Conservation (phyloP, 2,113 vertebrate genomes). For the Lampris incognitus region DNA sequence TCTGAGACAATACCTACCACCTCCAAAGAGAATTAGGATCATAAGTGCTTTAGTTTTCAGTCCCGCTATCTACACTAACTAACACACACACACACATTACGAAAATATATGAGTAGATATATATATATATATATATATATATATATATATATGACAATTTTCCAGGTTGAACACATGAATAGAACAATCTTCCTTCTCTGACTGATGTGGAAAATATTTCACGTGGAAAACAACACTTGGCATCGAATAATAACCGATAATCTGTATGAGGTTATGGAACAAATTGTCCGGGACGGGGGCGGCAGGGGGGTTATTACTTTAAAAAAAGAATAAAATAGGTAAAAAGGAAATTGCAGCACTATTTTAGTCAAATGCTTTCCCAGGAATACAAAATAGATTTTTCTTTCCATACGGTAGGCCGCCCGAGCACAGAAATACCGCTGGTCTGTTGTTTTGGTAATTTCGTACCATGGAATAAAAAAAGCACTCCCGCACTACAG, state of each 20-base stretch:
- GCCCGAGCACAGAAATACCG: background rate
- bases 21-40: too few relatives aligned
- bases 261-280: conserved; percentile 5
- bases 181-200: background rate
- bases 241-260: background rate
- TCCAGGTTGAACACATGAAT: conserved; percentile 10
- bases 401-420: background rate
- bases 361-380: conserved; percentile 5
- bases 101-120: too few relatives aligned
- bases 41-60: too few relatives aligned
- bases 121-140: background rate
- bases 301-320: background rate
- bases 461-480: background rate
- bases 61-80: too few relatives aligned
- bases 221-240: conserved; percentile 19
- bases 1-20: too few relatives aligned
- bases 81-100: too few relatives aligned
- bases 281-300: background rate
- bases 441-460: background rate
- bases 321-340: background rate
- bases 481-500: background rate
- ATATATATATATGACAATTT: conserved; percentile 8
- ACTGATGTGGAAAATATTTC: conserved; percentile 23
- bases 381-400: background rate
- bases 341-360: background rate